Evolutionary conservation across 2,888 invertebrate genomes (phyloP).

Genomic region (Nomada ferruginata): DNA sequence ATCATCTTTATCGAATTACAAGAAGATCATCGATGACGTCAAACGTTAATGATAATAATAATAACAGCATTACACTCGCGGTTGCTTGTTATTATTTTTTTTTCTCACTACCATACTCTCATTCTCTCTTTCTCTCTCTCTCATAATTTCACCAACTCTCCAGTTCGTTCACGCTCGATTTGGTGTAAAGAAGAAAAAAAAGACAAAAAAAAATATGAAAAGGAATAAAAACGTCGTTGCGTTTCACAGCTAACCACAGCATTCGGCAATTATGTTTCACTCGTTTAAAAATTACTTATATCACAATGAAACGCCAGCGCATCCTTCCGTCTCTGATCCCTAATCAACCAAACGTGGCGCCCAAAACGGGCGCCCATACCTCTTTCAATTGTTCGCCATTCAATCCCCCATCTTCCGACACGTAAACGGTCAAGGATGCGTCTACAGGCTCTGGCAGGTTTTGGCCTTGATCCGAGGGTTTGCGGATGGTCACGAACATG

Average conservation of each 20-base stretch:
- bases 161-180: conserved; percentile 4
- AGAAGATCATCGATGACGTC: conserved; percentile 30
- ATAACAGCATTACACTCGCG: conserved; percentile 6
- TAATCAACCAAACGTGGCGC: conserved; percentile 22
- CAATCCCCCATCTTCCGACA: background rate
- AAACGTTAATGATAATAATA: conserved; percentile 15
- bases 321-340: conserved; percentile 70
- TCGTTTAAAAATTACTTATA: conserved; percentile 78
- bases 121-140: conserved; percentile 22
- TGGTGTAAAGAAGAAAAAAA: conserved; percentile 52
- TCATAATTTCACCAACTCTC: conserved; percentile 14
- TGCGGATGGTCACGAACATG: conserved; percentile 74
- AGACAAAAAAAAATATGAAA: conserved; percentile 63
- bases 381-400: conserved; percentile 25
- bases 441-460: conserved; percentile 80
- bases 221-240: conserved; percentile 73
- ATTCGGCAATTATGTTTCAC: conserved; percentile 76
- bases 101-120: conserved; percentile 31
- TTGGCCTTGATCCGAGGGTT: conserved; percentile 76
- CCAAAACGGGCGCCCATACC: conserved; percentile 55
- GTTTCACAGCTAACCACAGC: conserved; percentile 79
- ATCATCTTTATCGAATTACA: conserved; percentile 41
- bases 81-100: conserved; percentile 22
- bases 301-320: conserved; percentile 82
- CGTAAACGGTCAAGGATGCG: conserved; percentile 71